phyloP scores from a whole-genome alignment of 2,797 vertebrate genomes.

The Centropyge bicolor region DNA sequence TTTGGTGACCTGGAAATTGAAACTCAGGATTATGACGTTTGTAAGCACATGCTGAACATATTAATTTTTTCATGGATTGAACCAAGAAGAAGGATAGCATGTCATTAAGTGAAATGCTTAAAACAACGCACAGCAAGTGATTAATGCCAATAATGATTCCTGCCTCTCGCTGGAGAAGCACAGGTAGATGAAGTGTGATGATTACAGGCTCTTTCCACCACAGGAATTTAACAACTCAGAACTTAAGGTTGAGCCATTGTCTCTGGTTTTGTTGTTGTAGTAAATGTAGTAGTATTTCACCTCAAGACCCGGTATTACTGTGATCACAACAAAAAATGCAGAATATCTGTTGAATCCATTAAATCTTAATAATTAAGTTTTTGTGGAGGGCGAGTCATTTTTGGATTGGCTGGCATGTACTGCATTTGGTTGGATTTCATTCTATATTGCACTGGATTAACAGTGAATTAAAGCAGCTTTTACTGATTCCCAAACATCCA shows the following conservation, averaged over 20 bases:
- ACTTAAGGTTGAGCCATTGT: too few species aligned
- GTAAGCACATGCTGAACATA: background rate
- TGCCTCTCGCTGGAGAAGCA: too few species aligned
- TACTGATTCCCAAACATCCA: background rate
- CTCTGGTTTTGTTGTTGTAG: too few species aligned
- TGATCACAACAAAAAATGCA: too few species aligned
- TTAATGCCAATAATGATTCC: too few species aligned
- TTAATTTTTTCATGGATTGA: too few species aligned
- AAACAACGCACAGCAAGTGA: background rate
- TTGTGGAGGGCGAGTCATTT: background rate
- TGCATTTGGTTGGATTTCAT: conserved; percentile 12
- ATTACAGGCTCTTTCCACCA: too few species aligned
- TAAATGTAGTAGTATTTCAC: too few species aligned
- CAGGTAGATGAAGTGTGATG: too few species aligned
- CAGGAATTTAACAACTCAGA: too few species aligned
- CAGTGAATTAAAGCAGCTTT: conserved; percentile 12
- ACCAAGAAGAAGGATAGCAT: background rate
- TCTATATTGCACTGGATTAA: conserved; percentile 5
- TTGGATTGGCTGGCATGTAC: background rate
- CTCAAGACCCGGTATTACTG: too few species aligned
- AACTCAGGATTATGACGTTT: background rate
- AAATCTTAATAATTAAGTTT: background rate
- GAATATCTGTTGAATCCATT: background rate
- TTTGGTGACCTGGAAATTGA: background rate
- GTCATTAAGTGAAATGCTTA: background rate